phyloP scores from a whole-genome alignment of 2,113 vertebrate genomes.

The Tricholaema leucomelas region DNA sequence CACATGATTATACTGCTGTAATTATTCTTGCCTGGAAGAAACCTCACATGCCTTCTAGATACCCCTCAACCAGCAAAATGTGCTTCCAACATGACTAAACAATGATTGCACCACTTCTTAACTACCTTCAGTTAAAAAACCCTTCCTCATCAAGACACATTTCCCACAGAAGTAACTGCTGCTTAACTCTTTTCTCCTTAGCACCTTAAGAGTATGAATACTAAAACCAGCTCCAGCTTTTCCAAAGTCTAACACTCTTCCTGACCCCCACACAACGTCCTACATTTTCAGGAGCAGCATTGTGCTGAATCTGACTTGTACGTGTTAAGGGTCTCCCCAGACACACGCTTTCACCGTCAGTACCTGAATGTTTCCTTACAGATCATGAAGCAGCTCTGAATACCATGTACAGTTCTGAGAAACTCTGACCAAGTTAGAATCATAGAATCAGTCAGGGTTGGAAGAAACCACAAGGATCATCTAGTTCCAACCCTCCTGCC shows the following conservation, averaged over 20 bases:
- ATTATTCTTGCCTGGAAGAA: not conserved
- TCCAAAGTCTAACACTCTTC: not conserved
- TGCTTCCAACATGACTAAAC: not conserved
- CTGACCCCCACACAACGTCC: not conserved
- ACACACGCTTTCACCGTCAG: not conserved
- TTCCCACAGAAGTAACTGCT: not conserved
- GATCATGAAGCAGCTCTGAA: not conserved
- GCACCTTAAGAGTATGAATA: not conserved
- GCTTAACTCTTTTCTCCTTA: not conserved
- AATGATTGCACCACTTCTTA: not conserved
- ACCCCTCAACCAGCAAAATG: not conserved
- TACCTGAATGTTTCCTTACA: accelerated
- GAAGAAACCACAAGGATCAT: too few species aligned
- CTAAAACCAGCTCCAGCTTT: not conserved
- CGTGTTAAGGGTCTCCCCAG: not conserved
- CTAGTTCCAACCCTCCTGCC: too few species aligned
- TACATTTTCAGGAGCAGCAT: not conserved
- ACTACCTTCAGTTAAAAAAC: not conserved
- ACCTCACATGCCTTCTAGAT: not conserved
- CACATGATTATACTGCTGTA: not conserved
- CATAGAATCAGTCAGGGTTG: too few species aligned
- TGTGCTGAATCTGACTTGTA: not conserved
- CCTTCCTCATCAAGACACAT: not conserved
- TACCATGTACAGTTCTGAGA: not conserved
- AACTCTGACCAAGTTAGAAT: too few species aligned